Evolutionary conservation across 2,113 vertebrate genomes (phyloP), one percentile per base, ranked within the genome.

Genomic region (Cyprinodon tularosa): DNA sequence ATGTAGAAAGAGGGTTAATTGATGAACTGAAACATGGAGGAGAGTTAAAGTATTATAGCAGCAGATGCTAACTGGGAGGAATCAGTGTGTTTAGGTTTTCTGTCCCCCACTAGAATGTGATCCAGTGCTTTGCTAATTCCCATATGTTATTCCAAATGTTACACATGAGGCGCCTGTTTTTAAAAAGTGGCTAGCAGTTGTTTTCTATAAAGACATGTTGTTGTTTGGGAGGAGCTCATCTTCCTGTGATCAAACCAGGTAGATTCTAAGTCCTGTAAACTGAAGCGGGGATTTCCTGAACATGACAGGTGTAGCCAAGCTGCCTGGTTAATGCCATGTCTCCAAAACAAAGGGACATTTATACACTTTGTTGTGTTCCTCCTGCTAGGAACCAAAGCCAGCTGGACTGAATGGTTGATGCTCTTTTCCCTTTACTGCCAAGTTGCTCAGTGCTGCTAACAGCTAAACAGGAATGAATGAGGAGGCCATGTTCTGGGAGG

Each of bases 391-490:
- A 53, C 17, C 48, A 53, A 53, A 53, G 48, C 48, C 12, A 63
- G 62, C 15, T 71, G 62, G 44, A 79, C 68, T 53, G 74, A 47
- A 68, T 72, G 36, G 15, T 42, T 42, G 14, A 0, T 53, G 14
- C 17, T 39, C 6, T 3, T 17, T 38, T 29, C 1, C 22, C 14
- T 63, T 14, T 6, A 50, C 37, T 44, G 80, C 44, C 11, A 4
- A 20, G 63, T 66, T 36, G 62, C 39, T 65, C 22, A 59, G 39
- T 57, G 39, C 72, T 68, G 53, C 38, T 48, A 67, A 42, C 47
- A 20, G 72, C 4, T 57, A 5, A 50, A 15, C 66, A 75, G 68
- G 59, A 37, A 37, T 74, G 67, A 75, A 62, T 71, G 57, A 38
- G 13, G 72, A 63, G 62, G 38, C 4, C 5, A 4, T 62, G 14